Conservation (phyloP, 2,888 invertebrate genomes). For the Drosophila rubida region DNA sequence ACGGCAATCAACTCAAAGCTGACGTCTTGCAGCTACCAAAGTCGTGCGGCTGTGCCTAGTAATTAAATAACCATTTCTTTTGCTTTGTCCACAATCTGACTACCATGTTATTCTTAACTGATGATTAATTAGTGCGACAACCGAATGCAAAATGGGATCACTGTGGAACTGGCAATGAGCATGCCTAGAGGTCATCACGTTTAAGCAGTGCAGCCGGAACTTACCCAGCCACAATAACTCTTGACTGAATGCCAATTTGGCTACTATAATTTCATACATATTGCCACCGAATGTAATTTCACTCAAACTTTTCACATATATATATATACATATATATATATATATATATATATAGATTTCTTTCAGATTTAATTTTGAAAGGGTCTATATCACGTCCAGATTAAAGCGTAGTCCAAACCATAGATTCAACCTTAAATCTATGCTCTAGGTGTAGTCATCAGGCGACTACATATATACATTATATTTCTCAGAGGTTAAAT, state of each 20-base stretch:
- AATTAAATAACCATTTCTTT: slow-evolving; percentile 65
- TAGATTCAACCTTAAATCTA: no score
- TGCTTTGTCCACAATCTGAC: slow-evolving; percentile 53
- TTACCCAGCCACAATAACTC: slow-evolving; percentile 47
- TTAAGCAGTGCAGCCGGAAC: slow-evolving; percentile 35
- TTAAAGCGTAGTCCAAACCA: no score
- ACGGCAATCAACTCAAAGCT: slow-evolving; percentile 11
- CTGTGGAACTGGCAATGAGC: slow-evolving; percentile 44
- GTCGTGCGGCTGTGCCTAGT: slow-evolving; percentile 18
- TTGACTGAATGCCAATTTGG: slow-evolving; percentile 65
- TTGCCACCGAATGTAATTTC: slow-evolving; percentile 71
- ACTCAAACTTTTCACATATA: slow-evolving; percentile 9
- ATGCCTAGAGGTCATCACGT: slow-evolving; percentile 68
- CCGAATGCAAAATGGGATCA: slow-evolving; percentile 44
- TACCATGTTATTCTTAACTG: slow-evolving; percentile 66
- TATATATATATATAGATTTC: no score
- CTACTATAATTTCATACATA: slow-evolving; percentile 66
- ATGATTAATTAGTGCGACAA: slow-evolving; percentile 75
- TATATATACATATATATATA: no score
- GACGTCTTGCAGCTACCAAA: slow-evolving; percentile 18
- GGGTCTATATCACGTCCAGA: no score
- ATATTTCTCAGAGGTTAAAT: no score
- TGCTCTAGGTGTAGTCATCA: no score
- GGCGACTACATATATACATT: no score
- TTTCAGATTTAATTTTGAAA: no score